These are phyloP conservation scores for Ernsta delagoae DNA, from an alignment of 2,888 invertebrate genomes.

Conservation along the genomic window DNA sequence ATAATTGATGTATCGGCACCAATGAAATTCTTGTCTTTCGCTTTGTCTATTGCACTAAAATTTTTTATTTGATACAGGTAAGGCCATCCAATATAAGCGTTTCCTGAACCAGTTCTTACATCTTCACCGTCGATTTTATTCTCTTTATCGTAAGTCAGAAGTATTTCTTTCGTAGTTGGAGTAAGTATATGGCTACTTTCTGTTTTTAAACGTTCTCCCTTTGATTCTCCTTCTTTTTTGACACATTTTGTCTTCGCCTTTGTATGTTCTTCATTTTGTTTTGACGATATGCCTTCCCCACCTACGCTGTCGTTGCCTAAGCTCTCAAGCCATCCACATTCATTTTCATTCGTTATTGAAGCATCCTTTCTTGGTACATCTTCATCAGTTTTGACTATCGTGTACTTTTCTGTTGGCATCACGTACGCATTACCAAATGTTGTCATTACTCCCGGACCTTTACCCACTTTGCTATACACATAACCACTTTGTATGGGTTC, in stretches of 20 bases:
- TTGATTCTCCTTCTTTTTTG: background rate
- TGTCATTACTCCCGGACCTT: constrained; percentile 47
- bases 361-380: background rate
- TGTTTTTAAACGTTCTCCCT: background rate
- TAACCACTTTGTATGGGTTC: constrained; percentile 46
- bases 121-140: constrained; percentile 67
- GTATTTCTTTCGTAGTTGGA: constrained; percentile 39
- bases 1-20: constrained; percentile 53
- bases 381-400: background rate
- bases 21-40: constrained; percentile 66
- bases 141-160: constrained; percentile 45
- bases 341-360: background rate
- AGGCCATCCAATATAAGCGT: constrained; percentile 62
- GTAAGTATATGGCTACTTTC: background rate
- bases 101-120: constrained; percentile 59
- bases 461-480: constrained; percentile 52
- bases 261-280: constrained; percentile 36
- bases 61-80: constrained; percentile 59
- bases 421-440: constrained; percentile 41
- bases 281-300: background rate
- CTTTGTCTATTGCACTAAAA: constrained; percentile 55
- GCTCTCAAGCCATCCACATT: background rate
- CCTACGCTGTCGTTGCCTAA: background rate
- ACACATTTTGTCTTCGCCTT: constrained; percentile 42
- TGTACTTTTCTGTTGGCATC: constrained; percentile 20